These are phyloP conservation scores for Apotomis capreana DNA, from an alignment of 2,888 invertebrate genomes.

Conservation along the genomic window DNA sequence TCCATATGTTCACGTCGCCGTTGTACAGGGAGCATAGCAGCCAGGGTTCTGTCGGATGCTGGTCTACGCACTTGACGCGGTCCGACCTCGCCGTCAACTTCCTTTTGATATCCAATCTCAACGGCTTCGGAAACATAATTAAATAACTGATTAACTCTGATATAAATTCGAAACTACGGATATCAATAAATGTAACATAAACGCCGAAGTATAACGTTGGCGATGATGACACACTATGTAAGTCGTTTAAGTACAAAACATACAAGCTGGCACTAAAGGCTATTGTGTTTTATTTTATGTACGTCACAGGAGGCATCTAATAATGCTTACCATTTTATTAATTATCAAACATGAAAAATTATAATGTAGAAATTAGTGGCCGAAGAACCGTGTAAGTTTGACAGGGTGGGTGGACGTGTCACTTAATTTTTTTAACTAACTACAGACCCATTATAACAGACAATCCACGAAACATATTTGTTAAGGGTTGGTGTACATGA, in stretches of 20 bases:
- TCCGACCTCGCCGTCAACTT: slow-evolving; percentile 98
- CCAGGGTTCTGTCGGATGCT: slow-evolving; percentile 99
- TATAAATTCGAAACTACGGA: slow-evolving; percentile 45
- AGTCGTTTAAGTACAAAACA: slow-evolving; percentile 59
- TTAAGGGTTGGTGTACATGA: not conserved
- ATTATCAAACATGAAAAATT: slow-evolving; percentile 75
- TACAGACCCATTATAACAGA: slow-evolving; percentile 18
- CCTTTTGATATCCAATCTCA: slow-evolving; percentile 98
- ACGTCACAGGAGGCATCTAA: slow-evolving; percentile 33
- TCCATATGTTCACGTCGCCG: slow-evolving; percentile 99
- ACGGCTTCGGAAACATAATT: slow-evolving; percentile 86
- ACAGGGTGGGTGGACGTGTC: slow-evolving; percentile 79
- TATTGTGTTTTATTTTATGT: slow-evolving; percentile 21
- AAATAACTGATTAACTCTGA: slow-evolving; percentile 47
- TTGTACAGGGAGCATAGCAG: slow-evolving; percentile 99
- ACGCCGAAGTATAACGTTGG: slow-evolving; percentile 49
- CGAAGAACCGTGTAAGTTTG: slow-evolving; percentile 67
- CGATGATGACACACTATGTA: slow-evolving; percentile 66
- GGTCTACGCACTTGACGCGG: slow-evolving; percentile 98
- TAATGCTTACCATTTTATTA: slow-evolving; percentile 72
- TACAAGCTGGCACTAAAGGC: slow-evolving; percentile 45
- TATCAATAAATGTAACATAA: slow-evolving; percentile 50
- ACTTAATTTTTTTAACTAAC: slow-evolving; percentile 61
- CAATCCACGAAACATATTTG: slow-evolving; percentile 5
- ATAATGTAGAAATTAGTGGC: slow-evolving; percentile 56